Evolutionary conservation across 2,797 vertebrate species (phyloP).

Genomic region (Pipistrellus pipistrellus): DNA sequence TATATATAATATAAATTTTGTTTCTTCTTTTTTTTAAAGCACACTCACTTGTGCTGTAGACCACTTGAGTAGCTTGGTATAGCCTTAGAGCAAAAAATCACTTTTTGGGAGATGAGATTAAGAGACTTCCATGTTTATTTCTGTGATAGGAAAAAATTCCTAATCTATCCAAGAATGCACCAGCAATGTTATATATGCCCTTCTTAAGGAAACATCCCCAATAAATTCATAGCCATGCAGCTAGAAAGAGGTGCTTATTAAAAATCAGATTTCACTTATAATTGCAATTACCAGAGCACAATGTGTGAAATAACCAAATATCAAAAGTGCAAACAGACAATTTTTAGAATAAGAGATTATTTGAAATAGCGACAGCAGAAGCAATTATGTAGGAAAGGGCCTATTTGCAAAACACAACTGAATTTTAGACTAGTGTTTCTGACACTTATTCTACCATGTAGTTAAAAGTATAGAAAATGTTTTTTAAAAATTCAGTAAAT

Average conservation of each 20-base stretch:
- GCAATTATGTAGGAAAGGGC: neutral
- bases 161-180: neutral
- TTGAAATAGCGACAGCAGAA: neutral
- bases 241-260: neutral
- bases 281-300: neutral
- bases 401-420: neutral
- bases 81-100: neutral
- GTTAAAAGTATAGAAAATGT: neutral
- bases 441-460: neutral
- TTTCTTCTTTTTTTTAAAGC: neutral
- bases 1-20: too few species aligned
- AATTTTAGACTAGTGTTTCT: neutral
- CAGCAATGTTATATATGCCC: neutral
- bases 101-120: slow-evolving; percentile 17
- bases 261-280: neutral
- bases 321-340: neutral
- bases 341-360: neutral
- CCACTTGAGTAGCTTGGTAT: neutral
- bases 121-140: neutral
- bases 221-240: neutral
- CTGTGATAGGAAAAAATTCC: neutral
- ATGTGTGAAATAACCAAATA: neutral
- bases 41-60: neutral
- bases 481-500: neutral
- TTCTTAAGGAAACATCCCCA: neutral